These are phyloP conservation scores for Apis cerana DNA, from an alignment of 1,140 invertebrate genomes.

Conservation along the genomic window DNA sequence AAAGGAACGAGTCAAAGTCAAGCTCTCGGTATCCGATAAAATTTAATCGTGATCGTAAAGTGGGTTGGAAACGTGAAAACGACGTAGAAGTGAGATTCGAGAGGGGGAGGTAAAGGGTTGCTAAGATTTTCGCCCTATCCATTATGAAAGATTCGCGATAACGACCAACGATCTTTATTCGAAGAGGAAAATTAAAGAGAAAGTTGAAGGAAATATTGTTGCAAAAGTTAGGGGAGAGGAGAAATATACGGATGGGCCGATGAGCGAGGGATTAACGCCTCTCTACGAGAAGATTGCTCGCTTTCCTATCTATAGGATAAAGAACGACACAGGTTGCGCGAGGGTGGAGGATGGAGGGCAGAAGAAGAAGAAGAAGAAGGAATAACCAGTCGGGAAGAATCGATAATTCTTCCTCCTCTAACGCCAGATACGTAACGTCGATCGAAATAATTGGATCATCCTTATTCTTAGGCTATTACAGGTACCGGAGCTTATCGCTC, in stretches of 20 bases:
- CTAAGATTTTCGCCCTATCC: slow-evolving; percentile 10
- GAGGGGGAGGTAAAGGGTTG: neutral
- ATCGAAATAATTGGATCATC: slow-evolving; percentile 58
- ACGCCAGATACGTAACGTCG: slow-evolving; percentile 43
- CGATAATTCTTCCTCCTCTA: slow-evolving; percentile 41
- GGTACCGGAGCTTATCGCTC: slow-evolving; percentile 38
- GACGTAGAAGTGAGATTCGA: neutral
- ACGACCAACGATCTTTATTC: neutral
- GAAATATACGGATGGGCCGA: slow-evolving; percentile 51
- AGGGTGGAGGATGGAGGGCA: neutral
- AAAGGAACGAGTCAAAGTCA: slow-evolving; percentile 29
- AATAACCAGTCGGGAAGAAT: slow-evolving; percentile 35
- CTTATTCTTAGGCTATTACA: slow-evolving; percentile 53
- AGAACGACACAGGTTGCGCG: slow-evolving; percentile 40
- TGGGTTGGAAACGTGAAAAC: slow-evolving; percentile 27
- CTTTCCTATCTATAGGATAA: slow-evolving; percentile 27
- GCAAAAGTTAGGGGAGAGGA: neutral
- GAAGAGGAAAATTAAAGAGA: neutral
- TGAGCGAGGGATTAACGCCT: slow-evolving; percentile 65
- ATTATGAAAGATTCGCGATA: neutral
- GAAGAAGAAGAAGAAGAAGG: neutral
- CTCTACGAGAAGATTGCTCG: slow-evolving; percentile 10
- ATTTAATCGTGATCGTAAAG: slow-evolving; percentile 48
- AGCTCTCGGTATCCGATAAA: slow-evolving; percentile 45
- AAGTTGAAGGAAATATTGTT: too few species aligned